A percentile compares a stretch with the other conserved stretches of the same genome.
phyloP scores from a whole-genome alignment of 2,113 vertebrate genomes.

The Antigone vipio region DNA sequence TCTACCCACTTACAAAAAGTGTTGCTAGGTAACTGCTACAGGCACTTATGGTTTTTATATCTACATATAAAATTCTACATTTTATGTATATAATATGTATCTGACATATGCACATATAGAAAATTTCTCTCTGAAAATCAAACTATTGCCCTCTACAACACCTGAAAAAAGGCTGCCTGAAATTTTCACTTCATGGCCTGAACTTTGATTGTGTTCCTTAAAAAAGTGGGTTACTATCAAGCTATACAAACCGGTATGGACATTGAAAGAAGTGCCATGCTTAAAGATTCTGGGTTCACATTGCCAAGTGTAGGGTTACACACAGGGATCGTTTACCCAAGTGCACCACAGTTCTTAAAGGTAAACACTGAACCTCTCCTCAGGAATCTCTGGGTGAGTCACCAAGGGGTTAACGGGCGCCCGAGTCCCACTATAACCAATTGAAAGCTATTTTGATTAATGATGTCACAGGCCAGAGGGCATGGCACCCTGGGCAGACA shows the following conservation, averaged over 20 bases:
- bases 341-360: background rate
- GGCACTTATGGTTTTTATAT: accelerated
- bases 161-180: background rate
- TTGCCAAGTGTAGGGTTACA: background rate
- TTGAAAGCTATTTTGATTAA: conserved; percentile 89
- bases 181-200: background rate
- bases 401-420: conserved; percentile 56
- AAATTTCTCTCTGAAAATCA: background rate
- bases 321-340: background rate
- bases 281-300: background rate
- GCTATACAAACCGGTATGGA: background rate
- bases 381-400: background rate
- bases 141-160: background rate
- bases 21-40: background rate
- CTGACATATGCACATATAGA: background rate
- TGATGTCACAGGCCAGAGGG: conserved; percentile 90
- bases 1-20: background rate
- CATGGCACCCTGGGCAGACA: conserved; percentile 87
- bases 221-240: background rate
- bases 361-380: background rate
- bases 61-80: background rate
- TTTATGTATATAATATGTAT: background rate
- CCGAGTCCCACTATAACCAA: conserved; percentile 76
- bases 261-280: background rate
- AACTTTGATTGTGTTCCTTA: background rate